phyloP scores from a whole-genome alignment of 2,888 invertebrate genomes.

The Fragum fragum region DNA sequence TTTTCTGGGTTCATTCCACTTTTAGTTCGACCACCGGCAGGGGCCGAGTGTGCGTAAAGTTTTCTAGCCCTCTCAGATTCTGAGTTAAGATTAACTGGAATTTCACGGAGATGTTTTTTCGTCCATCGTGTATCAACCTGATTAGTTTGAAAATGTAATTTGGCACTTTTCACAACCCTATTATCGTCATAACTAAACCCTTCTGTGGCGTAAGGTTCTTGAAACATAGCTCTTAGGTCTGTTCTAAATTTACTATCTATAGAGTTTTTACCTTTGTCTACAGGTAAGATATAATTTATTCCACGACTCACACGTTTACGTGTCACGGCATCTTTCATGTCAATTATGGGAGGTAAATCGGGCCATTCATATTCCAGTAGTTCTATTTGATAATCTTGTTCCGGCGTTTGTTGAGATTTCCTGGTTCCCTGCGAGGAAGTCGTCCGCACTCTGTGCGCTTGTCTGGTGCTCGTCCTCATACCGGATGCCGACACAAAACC shows the following conservation, averaged over 20 bases:
- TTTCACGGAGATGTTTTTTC: constrained; percentile 57
- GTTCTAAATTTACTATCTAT: constrained; percentile 81
- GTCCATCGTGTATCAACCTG: constrained; percentile 76
- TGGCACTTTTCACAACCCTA: constrained; percentile 74
- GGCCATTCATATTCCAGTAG: constrained; percentile 83
- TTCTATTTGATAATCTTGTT: constrained; percentile 71
- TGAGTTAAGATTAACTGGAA: constrained; percentile 75
- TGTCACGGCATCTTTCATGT: constrained; percentile 80
- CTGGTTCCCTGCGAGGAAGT: constrained; percentile 39
- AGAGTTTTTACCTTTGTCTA: constrained; percentile 81
- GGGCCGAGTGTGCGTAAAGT: constrained; percentile 79
- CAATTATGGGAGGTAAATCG: constrained; percentile 81
- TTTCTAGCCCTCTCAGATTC: constrained; percentile 78
- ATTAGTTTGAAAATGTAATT: constrained; percentile 78
- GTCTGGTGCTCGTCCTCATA: constrained; percentile 16
- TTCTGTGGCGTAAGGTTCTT: constrained; percentile 80
- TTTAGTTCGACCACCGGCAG: constrained; percentile 71
- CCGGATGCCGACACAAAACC: constrained; percentile 41
- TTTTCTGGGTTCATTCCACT: constrained; percentile 68
- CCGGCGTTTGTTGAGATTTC: constrained; percentile 36
- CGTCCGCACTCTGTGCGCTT: constrained; percentile 17
- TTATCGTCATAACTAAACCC: constrained; percentile 73
- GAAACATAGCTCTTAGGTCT: constrained; percentile 82
- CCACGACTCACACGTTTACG: constrained; percentile 80
- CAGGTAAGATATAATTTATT: constrained; percentile 81